Percentiles rank a stretch among this genome's conserved stretches.
phyloP scores from a whole-genome alignment of 2,797 vertebrate genomes.

The Amblyraja radiata region DNA sequence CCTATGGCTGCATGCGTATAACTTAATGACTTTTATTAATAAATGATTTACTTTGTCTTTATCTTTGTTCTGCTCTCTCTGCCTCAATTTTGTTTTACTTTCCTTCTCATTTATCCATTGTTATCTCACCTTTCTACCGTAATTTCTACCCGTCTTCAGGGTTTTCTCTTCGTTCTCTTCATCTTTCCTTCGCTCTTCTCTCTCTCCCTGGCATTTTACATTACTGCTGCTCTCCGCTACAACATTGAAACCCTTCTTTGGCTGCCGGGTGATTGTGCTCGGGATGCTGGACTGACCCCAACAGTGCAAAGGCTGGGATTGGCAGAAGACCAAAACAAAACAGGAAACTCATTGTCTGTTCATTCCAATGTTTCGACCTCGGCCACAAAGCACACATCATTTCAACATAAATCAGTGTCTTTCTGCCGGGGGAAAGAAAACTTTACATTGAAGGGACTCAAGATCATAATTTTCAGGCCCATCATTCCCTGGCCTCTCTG shows the following conservation, averaged over 20 bases:
- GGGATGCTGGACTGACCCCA: neutral
- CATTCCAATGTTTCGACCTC: neutral
- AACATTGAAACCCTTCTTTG: slow-evolving; percentile 41
- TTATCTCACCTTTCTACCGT: neutral
- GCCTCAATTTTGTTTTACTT: neutral
- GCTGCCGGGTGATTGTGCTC: neutral
- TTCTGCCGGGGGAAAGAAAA: neutral
- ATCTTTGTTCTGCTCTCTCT: neutral
- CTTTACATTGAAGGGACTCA: neutral
- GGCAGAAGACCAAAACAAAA: neutral
- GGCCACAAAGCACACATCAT: slow-evolving; percentile 46
- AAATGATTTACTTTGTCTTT: neutral
- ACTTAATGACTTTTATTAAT: neutral
- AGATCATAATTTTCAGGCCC: neutral
- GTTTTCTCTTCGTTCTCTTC: slow-evolving; percentile 38
- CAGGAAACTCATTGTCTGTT: neutral
- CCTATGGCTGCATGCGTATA: neutral
- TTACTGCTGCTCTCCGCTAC: slow-evolving; percentile 46
- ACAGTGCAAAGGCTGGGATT: neutral
- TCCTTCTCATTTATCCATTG: neutral
- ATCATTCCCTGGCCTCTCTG: neutral
- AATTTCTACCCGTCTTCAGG: neutral
- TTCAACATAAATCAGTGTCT: slow-evolving; percentile 19
- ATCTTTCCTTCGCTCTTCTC: neutral
- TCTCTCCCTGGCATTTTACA: slow-evolving; percentile 38